Base-by-base conservation (phyloP, 1,140 invertebrate genomes). In the Eurytemora carolleeae region DNA sequence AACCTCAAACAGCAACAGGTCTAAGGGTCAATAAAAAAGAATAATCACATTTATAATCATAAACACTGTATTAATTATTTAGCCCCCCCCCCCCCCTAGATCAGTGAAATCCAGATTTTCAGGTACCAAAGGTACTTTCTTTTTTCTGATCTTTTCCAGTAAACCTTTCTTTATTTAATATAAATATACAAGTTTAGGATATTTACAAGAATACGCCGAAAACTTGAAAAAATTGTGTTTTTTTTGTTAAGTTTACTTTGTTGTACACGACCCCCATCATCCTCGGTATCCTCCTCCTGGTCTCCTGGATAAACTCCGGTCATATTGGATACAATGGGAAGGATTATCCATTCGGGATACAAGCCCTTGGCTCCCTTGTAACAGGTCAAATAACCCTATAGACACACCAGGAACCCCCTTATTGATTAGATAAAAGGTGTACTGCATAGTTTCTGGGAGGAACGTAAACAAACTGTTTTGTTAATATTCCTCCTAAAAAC, bases 301-400 rank as follows among this genome's bases (percentile, higher is more conserved):
- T 22, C 20, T 53, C 21, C 15, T 62, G 26, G 53, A 57, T 19
- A 15, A 62, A 22, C 15, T 62, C 21, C 31, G 60, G 60, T 1
- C 21, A 24, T 17, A 25, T 62, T 19, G 44, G 25, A 1, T 62
- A 62, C 26, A 26, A 53, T 15, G 53, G 53, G 3, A 18, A 58
- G 17, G 20, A 2, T 3, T 62, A 62, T 52, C 60, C 60, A 12
- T 21, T 23, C 16, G 15, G 21, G n/a, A 26, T 62, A 23, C 60
- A 62, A 26, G n/a, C 57, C 18, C 20, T 62, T 2, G 60, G 60
- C 16, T 61, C 58, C 52, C n/a, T 56, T 1, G 18, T 62, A 16
- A 62, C 53, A 2, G 53, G 55, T 44, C 31, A 44, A n/a, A 7
- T 44, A 44, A 44, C 31, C n/a, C n/a, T 44, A n/a, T n/a, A n/a